A percentile compares a stretch with the other conserved stretches of the same genome.
These are phyloP conservation scores for Ciconia boyciana DNA, from an alignment of 2,113 vertebrate genomes.

Conservation along the genomic window DNA sequence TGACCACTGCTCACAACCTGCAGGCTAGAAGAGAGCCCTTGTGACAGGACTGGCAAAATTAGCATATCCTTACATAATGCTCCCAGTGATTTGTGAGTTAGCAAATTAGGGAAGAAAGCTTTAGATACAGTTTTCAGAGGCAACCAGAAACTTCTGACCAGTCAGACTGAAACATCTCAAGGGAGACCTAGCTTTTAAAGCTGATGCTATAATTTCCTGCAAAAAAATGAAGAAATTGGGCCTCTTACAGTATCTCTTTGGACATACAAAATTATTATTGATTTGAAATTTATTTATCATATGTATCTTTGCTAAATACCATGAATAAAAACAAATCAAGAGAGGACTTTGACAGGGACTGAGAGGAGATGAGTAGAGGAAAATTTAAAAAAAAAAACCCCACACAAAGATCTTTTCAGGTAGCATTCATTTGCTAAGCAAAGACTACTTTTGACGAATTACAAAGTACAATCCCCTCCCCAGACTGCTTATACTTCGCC, in stretches of 20 bases:
- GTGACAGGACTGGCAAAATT: conserved; percentile 8
- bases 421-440: neutral
- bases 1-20: conserved; percentile 6
- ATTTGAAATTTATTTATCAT: neutral
- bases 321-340: neutral
- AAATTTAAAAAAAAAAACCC: neutral
- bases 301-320: neutral
- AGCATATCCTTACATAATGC: neutral
- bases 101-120: conserved; percentile 24
- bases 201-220: neutral
- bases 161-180: neutral
- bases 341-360: neutral
- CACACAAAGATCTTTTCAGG: neutral
- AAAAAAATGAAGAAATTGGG: neutral
- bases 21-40: neutral
- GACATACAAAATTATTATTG: neutral
- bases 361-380: neutral
- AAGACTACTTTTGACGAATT: neutral
- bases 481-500: neutral
- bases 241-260: neutral
- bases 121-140: neutral
- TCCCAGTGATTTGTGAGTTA: neutral
- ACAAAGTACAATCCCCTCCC: neutral
- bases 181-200: neutral
- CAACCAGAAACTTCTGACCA: neutral